Base-by-base conservation (phyloP, 1,140 invertebrate genomes). In the Procambarus clarkii region DNA sequence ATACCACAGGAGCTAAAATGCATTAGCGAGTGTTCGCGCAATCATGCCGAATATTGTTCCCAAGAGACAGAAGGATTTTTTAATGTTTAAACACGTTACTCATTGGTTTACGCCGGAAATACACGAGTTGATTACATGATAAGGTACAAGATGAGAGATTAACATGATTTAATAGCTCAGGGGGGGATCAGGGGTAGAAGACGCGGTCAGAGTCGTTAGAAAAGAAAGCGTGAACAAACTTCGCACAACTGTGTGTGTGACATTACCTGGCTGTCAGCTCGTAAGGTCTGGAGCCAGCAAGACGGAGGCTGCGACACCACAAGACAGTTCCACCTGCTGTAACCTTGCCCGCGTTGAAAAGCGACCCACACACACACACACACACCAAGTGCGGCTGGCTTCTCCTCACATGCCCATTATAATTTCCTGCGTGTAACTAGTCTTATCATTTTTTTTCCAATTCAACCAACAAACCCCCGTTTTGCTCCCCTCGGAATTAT, bases 261-360 rank as follows among this genome's bases (percentile, higher is more conserved):
- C 69, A 74, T 74, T 74, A 74, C 69, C 69, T 74, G 69, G n/a
- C 69, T 34, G 69, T 74, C 24, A 74, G n/a, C n/a, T 74, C 69
- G 21, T 8, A 54, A 54, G 13, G 50, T 54, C 50, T 54, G 60
- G 69, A 8, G 69, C n/a, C 69, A 74, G 69, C n/a, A 34, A 74
- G 69, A 74, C n/a, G 7, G 4, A 74, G n/a, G n/a, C 34, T 24
- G 34, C 21, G 18, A 24, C 4, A 24, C n/a, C 69, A 74, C 24
- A n/a, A 74, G 7, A 21, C 3, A 4, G 9, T 8, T 24, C 2
- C 4, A 4, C 69, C 34, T 2, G 69, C 24, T 74, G 69, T 21
- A 9, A 11, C 5, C 4, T 21, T 9, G 34, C n/a, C 60, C 45
- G 58, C 44, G 48, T 24, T 60, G 58, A 3, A 7, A 21, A 54